These are phyloP conservation scores for Conus ventricosus DNA, from an alignment of 1,140 invertebrate species.

Conservation along the genomic window DNA sequence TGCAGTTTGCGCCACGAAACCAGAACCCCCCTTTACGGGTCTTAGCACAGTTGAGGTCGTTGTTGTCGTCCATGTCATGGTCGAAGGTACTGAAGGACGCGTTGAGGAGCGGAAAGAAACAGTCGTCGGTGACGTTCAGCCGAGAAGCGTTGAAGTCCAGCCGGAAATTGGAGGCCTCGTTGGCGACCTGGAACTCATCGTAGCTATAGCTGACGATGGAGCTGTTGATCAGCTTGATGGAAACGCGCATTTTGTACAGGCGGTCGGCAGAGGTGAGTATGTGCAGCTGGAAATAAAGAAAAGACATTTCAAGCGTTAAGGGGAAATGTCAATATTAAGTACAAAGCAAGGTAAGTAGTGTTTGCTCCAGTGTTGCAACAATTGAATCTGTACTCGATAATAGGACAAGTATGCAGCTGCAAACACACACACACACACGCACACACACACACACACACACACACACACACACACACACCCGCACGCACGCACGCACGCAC, in stretches of 20 bases:
- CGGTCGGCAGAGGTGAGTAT: background rate
- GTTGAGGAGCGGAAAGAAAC: conserved; percentile 19
- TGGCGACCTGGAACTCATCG: conserved; percentile 24
- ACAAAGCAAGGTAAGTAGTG: too few species aligned
- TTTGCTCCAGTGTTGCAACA: too few species aligned
- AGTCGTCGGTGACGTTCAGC: conserved; percentile 13
- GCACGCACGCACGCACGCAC: too few species aligned
- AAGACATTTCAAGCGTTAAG: background rate
- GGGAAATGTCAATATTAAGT: background rate
- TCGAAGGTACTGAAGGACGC: conserved; percentile 39
- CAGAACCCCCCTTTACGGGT: conserved; percentile 32
- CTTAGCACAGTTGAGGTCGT: conserved; percentile 18
- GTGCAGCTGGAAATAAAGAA: conserved; percentile 16
- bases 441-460: too few species aligned
- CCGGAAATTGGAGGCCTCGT: background rate
- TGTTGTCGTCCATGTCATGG: conserved; percentile 35
- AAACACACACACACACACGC: too few species aligned
- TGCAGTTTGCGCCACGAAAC: conserved; percentile 27
- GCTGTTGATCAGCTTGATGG: conserved; percentile 25
- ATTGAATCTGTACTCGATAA: too few species aligned
- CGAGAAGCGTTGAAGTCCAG: background rate
- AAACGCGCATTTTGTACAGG: conserved; percentile 17
- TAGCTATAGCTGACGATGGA: conserved; percentile 4
- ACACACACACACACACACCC: too few species aligned
- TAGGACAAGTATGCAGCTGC: too few species aligned